A percentile compares a stretch with the other conserved stretches of the same genome.
These are phyloP conservation scores for Shinisaurus crocodilurus DNA, from an alignment of 2,113 vertebrate species.

Conservation along the genomic window DNA sequence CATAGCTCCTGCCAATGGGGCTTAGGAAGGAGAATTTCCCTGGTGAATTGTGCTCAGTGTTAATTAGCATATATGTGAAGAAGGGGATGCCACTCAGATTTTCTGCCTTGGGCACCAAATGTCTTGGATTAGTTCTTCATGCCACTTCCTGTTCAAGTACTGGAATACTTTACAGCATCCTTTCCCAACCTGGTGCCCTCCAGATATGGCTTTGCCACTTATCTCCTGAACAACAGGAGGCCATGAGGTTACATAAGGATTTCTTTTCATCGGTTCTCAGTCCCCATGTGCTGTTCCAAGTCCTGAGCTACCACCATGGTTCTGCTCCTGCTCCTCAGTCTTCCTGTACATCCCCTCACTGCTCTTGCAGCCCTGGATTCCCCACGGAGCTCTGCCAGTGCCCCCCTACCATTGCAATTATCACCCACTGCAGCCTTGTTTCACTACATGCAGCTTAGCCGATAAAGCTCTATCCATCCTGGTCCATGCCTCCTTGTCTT, in stretches of 20 bases:
- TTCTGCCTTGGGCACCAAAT: neutral
- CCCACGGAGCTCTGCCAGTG: neutral
- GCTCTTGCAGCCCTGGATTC: neutral
- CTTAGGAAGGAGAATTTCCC: neutral
- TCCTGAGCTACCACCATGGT: neutral
- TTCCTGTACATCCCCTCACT: neutral
- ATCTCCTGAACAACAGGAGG: neutral
- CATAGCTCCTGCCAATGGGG: neutral
- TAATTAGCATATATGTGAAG: neutral
- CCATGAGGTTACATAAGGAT: neutral
- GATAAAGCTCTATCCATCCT: neutral
- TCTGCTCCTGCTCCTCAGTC: rapidly evolving
- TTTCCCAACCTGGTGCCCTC: too few species aligned
- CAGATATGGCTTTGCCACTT: neutral
- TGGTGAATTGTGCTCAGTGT: neutral
- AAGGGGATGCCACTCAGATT: neutral
- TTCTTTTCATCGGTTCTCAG: neutral
- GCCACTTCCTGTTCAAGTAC: neutral
- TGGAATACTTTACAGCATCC: neutral
- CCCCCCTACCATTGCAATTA: rapidly evolving
- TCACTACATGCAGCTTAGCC: neutral
- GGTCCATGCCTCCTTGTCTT: neutral
- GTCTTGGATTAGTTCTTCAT: neutral
- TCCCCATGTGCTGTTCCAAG: too few species aligned
- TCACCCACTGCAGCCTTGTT: neutral